phyloP scores from a whole-genome alignment of 2,888 invertebrate species.

The Drosophila pseudotalamancana region DNA sequence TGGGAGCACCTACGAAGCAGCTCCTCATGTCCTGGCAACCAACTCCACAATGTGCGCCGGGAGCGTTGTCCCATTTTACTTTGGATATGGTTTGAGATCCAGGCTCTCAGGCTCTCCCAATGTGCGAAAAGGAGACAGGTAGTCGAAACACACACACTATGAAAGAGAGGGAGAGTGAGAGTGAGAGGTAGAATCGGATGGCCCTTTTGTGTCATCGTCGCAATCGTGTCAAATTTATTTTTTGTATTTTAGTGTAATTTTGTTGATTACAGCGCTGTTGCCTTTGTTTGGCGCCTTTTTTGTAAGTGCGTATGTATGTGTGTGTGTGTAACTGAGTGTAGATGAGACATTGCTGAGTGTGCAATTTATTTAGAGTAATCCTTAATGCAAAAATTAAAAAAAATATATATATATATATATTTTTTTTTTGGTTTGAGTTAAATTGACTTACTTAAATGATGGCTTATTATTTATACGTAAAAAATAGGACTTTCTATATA shows the following conservation, averaged over 20 bases:
- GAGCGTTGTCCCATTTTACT: constrained; percentile 68
- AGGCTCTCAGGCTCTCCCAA: background rate
- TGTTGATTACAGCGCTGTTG: constrained; percentile 74
- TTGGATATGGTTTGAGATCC: constrained; percentile 30
- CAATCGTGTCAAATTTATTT: constrained; percentile 79
- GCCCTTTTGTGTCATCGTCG: constrained; percentile 70
- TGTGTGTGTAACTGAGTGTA: constrained; percentile 16
- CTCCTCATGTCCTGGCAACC: constrained; percentile 52
- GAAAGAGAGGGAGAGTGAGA: background rate
- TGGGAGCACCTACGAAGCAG: constrained; percentile 30
- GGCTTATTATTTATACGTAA: no score
- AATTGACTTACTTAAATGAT: background rate
- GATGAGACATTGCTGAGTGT: constrained; percentile 52
- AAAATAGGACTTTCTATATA: no score
- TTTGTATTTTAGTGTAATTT: constrained; percentile 77
- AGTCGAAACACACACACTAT: background rate
- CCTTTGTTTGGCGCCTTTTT: constrained; percentile 34
- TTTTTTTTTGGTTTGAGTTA: background rate
- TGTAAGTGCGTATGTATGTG: constrained; percentile 6
- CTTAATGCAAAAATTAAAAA: constrained; percentile 40
- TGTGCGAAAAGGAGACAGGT: constrained; percentile 6
- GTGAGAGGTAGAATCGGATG: constrained; percentile 12
- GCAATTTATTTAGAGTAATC: constrained; percentile 75
- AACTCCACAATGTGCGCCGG: constrained; percentile 63
- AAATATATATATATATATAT: constrained; percentile 2